phyloP scores from a whole-genome alignment of 2,888 invertebrate species.

The Omphaloscelis lunosa region DNA sequence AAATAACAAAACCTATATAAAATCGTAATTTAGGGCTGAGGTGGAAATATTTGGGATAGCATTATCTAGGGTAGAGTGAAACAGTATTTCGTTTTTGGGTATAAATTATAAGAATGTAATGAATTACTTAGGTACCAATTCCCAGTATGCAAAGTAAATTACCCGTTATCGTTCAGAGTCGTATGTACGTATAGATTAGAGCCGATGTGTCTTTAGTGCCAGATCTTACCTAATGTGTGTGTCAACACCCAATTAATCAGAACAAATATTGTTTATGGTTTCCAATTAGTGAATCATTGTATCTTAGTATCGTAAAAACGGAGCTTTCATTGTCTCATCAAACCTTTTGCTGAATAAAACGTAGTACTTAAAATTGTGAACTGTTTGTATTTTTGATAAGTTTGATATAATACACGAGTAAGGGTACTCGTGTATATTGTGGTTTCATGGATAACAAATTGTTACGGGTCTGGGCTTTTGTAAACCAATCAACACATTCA shows the following conservation, averaged over 20 bases:
- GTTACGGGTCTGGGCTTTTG: background rate
- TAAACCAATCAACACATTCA: background rate
- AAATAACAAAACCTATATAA: too few relatives aligned
- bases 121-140: background rate
- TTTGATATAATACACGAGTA: too few relatives aligned
- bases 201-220: constrained; percentile 26
- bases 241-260: constrained; percentile 44
- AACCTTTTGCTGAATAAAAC: background rate
- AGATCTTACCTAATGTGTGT: constrained; percentile 27
- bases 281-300: constrained; percentile 33
- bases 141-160: constrained; percentile 18
- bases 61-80: background rate
- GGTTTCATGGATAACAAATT: background rate
- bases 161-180: constrained; percentile 13
- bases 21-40: background rate
- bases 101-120: background rate
- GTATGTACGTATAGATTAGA: constrained; percentile 3
- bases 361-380: background rate
- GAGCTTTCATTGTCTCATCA: background rate
- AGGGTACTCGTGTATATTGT: background rate
- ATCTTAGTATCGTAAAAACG: background rate
- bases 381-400: too few relatives aligned
- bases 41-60: background rate
- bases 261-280: constrained; percentile 21
- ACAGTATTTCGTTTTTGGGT: background rate